A percentile compares a stretch with the other conserved stretches of the same genome.
These are phyloP conservation scores for Mystacornis crossleyi DNA, from an alignment of 2,113 vertebrate species.

Conservation along the genomic window DNA sequence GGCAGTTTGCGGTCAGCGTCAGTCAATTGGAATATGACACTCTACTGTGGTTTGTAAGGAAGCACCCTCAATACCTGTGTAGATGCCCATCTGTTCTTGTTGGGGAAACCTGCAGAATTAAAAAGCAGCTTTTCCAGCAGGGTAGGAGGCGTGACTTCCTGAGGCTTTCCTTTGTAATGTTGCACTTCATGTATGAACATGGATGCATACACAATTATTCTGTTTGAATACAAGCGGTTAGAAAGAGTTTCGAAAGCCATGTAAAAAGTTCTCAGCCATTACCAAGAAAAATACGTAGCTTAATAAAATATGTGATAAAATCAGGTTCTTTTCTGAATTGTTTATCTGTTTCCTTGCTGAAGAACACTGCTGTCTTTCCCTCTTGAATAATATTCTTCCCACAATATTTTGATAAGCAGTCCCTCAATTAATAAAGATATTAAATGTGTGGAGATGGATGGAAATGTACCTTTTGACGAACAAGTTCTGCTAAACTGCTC, in stretches of 20 bases:
- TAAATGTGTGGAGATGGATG: background rate
- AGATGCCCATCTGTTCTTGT: background rate
- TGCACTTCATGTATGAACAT: background rate
- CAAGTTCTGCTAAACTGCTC: background rate
- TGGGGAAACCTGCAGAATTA: background rate
- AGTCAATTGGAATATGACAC: background rate
- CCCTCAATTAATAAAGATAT: background rate
- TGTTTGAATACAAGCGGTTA: background rate
- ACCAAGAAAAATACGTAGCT: background rate
- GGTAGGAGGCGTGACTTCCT: background rate
- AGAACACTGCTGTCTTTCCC: background rate
- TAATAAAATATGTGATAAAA: background rate
- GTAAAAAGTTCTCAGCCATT: background rate
- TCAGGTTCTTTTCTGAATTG: background rate
- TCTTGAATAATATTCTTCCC: background rate
- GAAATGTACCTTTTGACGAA: background rate
- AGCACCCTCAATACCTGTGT: background rate
- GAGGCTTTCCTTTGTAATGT: background rate
- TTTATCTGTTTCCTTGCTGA: background rate
- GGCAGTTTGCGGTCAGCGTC: too few relatives aligned
- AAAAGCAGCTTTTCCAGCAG: background rate
- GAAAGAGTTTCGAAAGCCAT: background rate
- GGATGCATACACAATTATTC: too few relatives aligned
- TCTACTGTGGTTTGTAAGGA: background rate
- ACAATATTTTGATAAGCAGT: background rate